phyloP scores from a whole-genome alignment of 1,140 invertebrate genomes.

The Heliothis virescens region DNA sequence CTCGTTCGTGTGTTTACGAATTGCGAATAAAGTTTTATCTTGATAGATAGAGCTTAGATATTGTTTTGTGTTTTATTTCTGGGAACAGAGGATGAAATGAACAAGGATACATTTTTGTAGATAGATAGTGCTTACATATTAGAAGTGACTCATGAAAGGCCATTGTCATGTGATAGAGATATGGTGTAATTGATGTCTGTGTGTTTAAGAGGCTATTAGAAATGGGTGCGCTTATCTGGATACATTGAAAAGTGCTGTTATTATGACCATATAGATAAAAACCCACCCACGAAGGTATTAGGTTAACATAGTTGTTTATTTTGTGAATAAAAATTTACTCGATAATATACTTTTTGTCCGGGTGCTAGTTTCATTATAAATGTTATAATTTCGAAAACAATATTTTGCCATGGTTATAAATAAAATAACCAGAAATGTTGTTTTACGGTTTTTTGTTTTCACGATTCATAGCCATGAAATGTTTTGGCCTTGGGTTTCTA shows the following conservation, averaged over 20 bases:
- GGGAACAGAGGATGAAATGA: no score
- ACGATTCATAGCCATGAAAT: constrained; percentile 28
- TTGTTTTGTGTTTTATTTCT: constrained; percentile 2
- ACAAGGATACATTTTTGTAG: not conserved
- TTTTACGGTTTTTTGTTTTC: constrained; percentile 24
- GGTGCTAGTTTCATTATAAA: not conserved
- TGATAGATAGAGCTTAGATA: constrained; percentile 17
- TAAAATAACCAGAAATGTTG: not conserved
- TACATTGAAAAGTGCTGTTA: not conserved
- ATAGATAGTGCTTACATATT: not conserved
- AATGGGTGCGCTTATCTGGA: not conserved
- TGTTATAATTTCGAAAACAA: not conserved
- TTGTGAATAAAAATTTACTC: no score
- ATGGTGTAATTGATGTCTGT: not conserved
- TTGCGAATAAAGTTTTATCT: constrained; percentile 11
- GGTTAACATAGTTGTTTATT: no score
- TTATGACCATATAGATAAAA: no score
- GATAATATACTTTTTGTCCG: no score
- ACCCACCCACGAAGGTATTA: no score
- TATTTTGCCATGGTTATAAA: constrained; percentile 1
- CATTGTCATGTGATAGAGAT: not conserved
- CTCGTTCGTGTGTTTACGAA: constrained; percentile 19
- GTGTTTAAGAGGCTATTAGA: not conserved
- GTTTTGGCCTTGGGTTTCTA: constrained; percentile 1
- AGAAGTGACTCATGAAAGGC: not conserved